These are phyloP conservation scores for Karalla daura DNA, from an alignment of 2,797 vertebrate species.

Conservation along the genomic window DNA sequence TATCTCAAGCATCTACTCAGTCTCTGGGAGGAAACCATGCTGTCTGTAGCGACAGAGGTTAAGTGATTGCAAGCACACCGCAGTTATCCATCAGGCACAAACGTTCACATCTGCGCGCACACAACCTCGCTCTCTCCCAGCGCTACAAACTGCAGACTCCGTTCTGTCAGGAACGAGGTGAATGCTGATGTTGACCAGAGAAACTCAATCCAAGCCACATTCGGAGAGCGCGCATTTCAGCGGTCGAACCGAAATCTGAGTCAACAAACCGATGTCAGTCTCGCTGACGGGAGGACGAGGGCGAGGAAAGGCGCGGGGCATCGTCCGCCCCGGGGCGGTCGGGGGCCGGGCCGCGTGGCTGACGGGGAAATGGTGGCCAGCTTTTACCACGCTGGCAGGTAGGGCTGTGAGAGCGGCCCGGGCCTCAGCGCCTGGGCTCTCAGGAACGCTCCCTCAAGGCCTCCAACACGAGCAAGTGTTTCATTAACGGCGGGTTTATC, in stretches of 20 bases:
- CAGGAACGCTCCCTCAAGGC: conserved; percentile 51
- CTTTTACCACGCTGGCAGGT: conserved; percentile 53
- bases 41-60: background rate
- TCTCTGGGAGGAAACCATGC: no score
- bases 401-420: conserved; percentile 33
- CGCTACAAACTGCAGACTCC: conserved; percentile 15
- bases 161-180: conserved; percentile 28
- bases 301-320: conserved; percentile 23
- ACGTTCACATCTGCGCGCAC: background rate
- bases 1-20: background rate
- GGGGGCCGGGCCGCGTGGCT: conserved; percentile 5
- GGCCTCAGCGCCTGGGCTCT: conserved; percentile 51
- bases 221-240: conserved; percentile 14
- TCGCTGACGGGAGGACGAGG: conserved; percentile 8
- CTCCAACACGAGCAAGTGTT: conserved; percentile 78
- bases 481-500: conserved; percentile 81
- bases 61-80: background rate
- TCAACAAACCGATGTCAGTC: conserved; percentile 24
- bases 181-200: conserved; percentile 26
- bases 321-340: conserved; percentile 11
- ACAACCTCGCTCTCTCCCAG: conserved; percentile 20
- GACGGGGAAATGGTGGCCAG: conserved; percentile 31
- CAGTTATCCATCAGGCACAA: background rate
- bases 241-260: conserved; percentile 22
- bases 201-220: conserved; percentile 28